phyloP scores from a whole-genome alignment of 2,113 vertebrate species.

The Procapra przewalskii region DNA sequence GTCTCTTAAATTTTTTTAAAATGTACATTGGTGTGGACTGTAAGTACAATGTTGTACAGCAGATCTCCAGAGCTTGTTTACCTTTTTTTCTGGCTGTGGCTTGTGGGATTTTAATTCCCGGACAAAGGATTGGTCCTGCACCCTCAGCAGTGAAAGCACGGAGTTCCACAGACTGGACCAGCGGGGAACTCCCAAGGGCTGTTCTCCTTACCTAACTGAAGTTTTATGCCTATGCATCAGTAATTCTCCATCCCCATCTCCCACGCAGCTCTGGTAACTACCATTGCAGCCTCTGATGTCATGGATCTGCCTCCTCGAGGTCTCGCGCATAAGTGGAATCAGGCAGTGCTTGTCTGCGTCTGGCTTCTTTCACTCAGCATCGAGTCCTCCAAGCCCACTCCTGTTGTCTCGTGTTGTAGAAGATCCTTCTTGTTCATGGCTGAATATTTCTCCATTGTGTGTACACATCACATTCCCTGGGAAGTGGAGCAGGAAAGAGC shows the following conservation, averaged over 20 bases:
- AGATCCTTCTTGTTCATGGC: background rate
- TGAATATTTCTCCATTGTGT: background rate
- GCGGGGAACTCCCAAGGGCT: background rate
- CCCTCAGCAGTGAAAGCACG: background rate
- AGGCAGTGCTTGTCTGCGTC: background rate
- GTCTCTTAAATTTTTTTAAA: background rate
- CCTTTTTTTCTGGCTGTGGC: background rate
- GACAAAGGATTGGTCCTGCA: background rate
- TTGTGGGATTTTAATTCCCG: background rate
- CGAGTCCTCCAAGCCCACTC: background rate
- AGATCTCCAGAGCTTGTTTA: background rate
- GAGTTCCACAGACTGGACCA: background rate
- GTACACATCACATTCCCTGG: background rate
- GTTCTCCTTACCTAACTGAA: background rate
- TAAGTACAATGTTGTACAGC: background rate
- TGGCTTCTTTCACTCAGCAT: background rate
- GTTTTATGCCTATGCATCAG: background rate
- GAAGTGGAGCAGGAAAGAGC: background rate
- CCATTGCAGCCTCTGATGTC: background rate
- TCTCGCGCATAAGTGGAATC: accelerated
- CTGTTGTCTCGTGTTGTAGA: background rate
- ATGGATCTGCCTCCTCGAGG: background rate
- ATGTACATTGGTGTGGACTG: background rate
- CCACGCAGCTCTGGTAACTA: background rate
- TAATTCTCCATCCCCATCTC: background rate